Base-by-base conservation (phyloP, 2,888 invertebrate species). In the Eudasyphora cyanicolor region DNA sequence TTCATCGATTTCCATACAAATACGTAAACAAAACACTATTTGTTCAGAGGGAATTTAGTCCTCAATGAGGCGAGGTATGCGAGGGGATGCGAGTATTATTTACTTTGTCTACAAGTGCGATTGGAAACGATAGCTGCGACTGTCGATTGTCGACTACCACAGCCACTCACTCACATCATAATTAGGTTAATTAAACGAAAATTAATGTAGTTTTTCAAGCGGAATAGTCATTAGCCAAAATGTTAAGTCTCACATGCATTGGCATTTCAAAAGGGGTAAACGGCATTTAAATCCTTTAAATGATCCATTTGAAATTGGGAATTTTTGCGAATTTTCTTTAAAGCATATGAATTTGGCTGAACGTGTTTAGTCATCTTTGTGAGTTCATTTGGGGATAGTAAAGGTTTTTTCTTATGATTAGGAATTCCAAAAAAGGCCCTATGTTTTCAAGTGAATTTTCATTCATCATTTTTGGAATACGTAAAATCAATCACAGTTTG, bases 1-100 rank as follows among this genome's bases (percentile, higher is more conserved):
- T 73, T 75, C 57, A 80, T 78, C 78, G 76, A 81, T 79, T 73
- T 67, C 19, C 54, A 54, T 78, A 76, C 35, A 42, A 60, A 75
- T 81, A 17, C 45, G 42, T 12, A 42, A 21, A 51, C 51, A 2
- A 38, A 38, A 38, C 14, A 38, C 38, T 27, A 27, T 24, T 2
- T 57, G 14, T 27, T 32, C 29, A 32, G 60, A 29, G 60, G 60
- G n/a, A 60, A 29, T 29, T 5, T 19, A 29, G 29, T 6, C 14
- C 32, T n/a, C 6, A 60, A 4, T 49, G n/a, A 17, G 6, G n/a
- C 19, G n/a, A n/a, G n/a, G 49, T 49, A 8, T 17, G 49, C 3
- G 49, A 19, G 17, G 17, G 17, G 49, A n/a, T n/a, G n/a, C n/a
- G n/a, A 21, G 24, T 42, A 24, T 38, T 67, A 67, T 67, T 67